Conservation (phyloP, 2,797 vertebrate species). For the Chrysocyon brachyurus region DNA sequence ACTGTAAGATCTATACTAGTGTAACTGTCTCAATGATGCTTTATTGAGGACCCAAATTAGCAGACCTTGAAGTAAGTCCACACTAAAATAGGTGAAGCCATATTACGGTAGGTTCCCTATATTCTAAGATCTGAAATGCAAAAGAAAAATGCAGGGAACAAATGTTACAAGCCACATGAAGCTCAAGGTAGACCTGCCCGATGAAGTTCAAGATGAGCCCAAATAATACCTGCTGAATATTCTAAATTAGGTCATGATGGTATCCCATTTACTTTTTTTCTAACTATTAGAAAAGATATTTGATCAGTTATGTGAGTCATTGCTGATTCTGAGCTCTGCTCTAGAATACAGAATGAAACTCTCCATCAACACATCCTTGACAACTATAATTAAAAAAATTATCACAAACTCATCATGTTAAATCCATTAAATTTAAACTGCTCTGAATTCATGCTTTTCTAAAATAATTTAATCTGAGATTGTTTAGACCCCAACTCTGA, state of each 20-base stretch:
- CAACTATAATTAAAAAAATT: background rate
- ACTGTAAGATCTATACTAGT: background rate
- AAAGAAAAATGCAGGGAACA: background rate
- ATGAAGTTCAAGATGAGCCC: background rate
- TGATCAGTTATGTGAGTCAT: background rate
- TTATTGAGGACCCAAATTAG: background rate
- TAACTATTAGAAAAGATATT: background rate
- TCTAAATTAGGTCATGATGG: background rate
- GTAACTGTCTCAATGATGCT: background rate
- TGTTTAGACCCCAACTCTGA: background rate
- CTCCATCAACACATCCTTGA: background rate
- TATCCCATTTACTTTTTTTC: background rate
- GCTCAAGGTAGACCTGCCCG: background rate
- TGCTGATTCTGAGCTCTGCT: background rate
- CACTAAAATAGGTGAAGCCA: background rate
- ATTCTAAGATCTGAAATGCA: background rate
- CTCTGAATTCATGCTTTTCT: background rate
- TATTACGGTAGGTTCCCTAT: background rate
- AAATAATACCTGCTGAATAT: rapidly evolving
- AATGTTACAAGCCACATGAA: background rate
- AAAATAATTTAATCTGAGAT: background rate
- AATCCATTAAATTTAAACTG: background rate
- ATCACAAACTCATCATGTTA: background rate
- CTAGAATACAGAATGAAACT: background rate
- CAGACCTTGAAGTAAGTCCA: background rate